A percentile compares a stretch with the other conserved stretches of the same genome.
Evolutionary conservation across 23 tunicate genomes (phyloP).

Genomic region (Styela clava): DNA sequence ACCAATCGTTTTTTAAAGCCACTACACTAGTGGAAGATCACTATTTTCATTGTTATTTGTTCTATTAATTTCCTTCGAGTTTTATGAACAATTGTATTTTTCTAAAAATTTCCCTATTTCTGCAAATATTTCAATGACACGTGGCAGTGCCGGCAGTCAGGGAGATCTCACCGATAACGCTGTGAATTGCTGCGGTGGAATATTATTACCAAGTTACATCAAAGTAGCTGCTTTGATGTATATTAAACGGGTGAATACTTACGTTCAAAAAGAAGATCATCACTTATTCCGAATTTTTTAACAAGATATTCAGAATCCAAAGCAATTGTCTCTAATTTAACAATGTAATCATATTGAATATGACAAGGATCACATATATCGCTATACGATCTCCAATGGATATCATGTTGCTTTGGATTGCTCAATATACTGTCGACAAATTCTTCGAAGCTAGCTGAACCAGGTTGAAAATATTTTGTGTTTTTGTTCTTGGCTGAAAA

Average conservation of each 20-base stretch:
- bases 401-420: neutral
- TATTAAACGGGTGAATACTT: neutral
- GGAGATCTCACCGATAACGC: neutral
- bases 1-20: too few relatives aligned
- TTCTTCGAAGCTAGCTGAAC: neutral
- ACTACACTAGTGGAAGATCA: too few relatives aligned
- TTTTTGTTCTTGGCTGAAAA: neutral
- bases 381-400: slow-evolving; percentile 2
- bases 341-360: neutral
- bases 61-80: neutral
- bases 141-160: neutral
- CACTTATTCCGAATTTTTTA: neutral
- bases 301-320: neutral
- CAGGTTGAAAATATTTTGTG: neutral
- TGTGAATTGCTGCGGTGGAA: neutral
- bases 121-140: neutral
- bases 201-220: neutral
- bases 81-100: too few relatives aligned
- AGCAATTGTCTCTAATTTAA: slow-evolving; percentile 10
- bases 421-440: slow-evolving; percentile 6
- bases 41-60: too few relatives aligned
- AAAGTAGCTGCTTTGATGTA: neutral
- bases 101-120: too few relatives aligned
- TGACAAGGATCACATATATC: slow-evolving; percentile 13
- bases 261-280: neutral